Base-by-base conservation (phyloP, 2,888 invertebrate species). In the Drosophila austrosaltans region DNA sequence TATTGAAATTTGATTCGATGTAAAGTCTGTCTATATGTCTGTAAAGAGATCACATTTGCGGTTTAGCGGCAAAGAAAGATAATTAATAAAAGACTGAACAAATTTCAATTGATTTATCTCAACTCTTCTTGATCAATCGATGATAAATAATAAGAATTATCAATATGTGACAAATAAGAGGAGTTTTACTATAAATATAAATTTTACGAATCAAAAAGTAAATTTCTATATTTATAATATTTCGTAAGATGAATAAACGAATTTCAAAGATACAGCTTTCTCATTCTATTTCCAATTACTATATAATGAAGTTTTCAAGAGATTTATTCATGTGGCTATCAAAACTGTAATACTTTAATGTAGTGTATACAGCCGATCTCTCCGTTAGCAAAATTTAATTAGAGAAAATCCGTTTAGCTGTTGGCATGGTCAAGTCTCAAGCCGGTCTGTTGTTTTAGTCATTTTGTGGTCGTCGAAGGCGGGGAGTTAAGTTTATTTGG, bases 401-500 rank as follows among this genome's bases (percentile, higher is more conserved):
- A 74, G 72, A 59, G 44, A 25, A 72, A 59, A 58, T 53, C 42
- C 28, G 53, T 36, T 56, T 56, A 36, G 54, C 44, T 59, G 28
- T 40, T 40, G 25, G 39, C 42, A 59, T 59, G 59, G 39, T 28
- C 42, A 59, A 59, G 63, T 42, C 25, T 42, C 22, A 20, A 25
- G 16, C 59, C 58, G 36, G 58, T 53, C 56, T 32, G 57, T 36
- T 48, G 58, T 44, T 63, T 72, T 48, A 40, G 36, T 28, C 28
- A 59, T 30, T 71, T 12, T 44, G 60, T n/a, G 16, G 22, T 48
- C 53, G 61, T 63, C 56, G 6, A 36, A 30, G 77, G 59, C 54
- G 25, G 66, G 25, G 66, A 67, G 64, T 63, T 57, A 44, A 40
- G 54, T 72, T 76, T 59, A 81, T 81, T 75, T 87, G 72, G 85